Base-by-base conservation (phyloP, 2,113 vertebrate genomes). In the Notarius quadriscutis region DNA sequence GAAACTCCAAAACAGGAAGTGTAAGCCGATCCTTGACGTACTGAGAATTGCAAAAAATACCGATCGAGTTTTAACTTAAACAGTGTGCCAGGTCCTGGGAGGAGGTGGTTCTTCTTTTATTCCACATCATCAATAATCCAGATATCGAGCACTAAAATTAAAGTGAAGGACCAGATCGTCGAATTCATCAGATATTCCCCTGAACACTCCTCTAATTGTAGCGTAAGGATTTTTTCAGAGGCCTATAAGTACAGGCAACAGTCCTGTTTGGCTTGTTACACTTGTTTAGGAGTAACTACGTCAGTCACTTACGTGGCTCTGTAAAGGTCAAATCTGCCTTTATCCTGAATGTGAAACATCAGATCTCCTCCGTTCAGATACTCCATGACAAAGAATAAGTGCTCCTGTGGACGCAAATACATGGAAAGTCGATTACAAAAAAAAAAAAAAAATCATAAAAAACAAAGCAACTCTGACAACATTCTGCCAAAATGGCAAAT, bases 341-440 rank as follows among this genome's bases (percentile, higher is more conserved):
- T 99, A 92, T 99, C 98, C 75, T 99, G 98, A 93, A 99, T 99
- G 90, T 99, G 98, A 93, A 97, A 99, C 98, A 99, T 99, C 89
- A 99, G 92, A 88, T 99, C 98, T 65, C 98, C 98, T 41, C 98
- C 98, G 0, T 97, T 99, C 91, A 99, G 95, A 92, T 99, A 99
- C 92, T 99, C 98, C 98, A 99, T 99, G 82, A 99, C 97, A 5
- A 99, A 99, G 94, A 99, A 99, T 84, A 99, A 94, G 94, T 99
- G 98, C 84, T 99, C 98, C 98, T 99, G 90, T 88, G 63, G 77
- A 86, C 3, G 82, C 41, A 87, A 65, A 87, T 27, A 88, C 25
- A 57, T 1, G n/a, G 53, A n/a, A 22, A 34, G 57, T n/a, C 4
- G 18, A 30, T 34, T 9, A 34, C 4, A 51, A 53, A 10, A 53